A percentile compares a stretch with the other conserved stretches of the same genome.
Evolutionary conservation across 2,797 vertebrate species (phyloP).

Genomic region (Peromyscus aztecus): DNA sequence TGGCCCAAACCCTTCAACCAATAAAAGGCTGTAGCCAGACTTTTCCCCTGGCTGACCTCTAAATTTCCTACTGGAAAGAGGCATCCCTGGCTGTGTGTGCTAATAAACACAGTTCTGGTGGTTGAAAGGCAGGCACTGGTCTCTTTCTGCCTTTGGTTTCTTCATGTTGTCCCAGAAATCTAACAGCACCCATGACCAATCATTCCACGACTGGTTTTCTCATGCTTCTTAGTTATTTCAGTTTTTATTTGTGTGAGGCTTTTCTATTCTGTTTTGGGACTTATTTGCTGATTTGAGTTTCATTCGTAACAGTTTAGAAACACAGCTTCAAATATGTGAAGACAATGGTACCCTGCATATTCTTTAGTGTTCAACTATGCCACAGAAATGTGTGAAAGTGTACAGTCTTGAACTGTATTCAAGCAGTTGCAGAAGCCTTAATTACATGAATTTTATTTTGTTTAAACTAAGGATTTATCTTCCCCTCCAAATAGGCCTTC

Average conservation of each 20-base stretch:
- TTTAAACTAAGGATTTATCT: background rate
- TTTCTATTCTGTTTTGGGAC: background rate
- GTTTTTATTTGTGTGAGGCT: background rate
- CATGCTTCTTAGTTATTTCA: background rate
- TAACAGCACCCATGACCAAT: background rate
- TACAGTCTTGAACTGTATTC: background rate
- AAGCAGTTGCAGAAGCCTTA: background rate
- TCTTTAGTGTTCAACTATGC: background rate
- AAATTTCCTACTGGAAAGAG: background rate
- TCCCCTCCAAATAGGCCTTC: background rate
- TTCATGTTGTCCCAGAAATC: background rate
- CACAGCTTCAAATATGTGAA: background rate
- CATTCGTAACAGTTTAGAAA: background rate
- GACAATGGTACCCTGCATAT: background rate
- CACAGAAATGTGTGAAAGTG: fast-evolving
- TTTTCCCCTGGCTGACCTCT: background rate
- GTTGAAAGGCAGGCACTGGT: background rate
- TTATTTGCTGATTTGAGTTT: background rate
- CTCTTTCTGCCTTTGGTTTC: background rate
- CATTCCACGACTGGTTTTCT: background rate
- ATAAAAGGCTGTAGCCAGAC: background rate
- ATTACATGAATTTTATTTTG: background rate
- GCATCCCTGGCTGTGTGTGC: background rate
- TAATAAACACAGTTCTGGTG: background rate
- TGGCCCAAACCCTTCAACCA: background rate